Percentiles rank a stretch among this genome's conserved stretches.
phyloP scores from a whole-genome alignment of 2,113 vertebrate genomes.

The Mungos mungo region DNA sequence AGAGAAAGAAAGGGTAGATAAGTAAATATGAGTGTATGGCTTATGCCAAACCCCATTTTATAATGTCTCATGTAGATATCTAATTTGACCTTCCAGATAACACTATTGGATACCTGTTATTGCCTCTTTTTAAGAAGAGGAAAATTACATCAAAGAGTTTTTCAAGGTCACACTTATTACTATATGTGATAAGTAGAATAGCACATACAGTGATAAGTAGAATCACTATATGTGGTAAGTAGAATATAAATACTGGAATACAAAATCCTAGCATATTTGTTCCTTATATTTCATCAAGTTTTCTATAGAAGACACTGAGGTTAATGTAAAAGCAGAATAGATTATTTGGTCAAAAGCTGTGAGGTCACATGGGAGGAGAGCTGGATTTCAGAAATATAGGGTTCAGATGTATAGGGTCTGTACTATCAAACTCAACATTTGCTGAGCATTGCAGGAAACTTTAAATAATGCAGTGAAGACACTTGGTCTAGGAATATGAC shows the following conservation, averaged over 20 bases:
- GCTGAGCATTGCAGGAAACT: neutral
- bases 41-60: neutral
- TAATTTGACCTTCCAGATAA: neutral
- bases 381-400: neutral
- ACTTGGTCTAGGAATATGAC: neutral
- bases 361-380: neutral
- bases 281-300: neutral
- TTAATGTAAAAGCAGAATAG: neutral
- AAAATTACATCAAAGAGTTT: neutral
- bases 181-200: too few species aligned
- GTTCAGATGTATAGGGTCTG: neutral
- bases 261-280: neutral
- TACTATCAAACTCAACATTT: neutral
- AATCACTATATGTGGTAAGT: neutral
- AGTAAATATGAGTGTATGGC: neutral
- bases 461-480: neutral
- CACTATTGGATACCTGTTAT: neutral
- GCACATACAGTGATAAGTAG: too few species aligned
- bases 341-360: neutral
- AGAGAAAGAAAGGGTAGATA: neutral
- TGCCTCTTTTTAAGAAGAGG: neutral
- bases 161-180: neutral
- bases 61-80: neutral
- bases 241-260: neutral
- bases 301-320: neutral